Evolutionary conservation across 2,797 vertebrate genomes (phyloP).

Genomic region (Microchirus variegatus): DNA sequence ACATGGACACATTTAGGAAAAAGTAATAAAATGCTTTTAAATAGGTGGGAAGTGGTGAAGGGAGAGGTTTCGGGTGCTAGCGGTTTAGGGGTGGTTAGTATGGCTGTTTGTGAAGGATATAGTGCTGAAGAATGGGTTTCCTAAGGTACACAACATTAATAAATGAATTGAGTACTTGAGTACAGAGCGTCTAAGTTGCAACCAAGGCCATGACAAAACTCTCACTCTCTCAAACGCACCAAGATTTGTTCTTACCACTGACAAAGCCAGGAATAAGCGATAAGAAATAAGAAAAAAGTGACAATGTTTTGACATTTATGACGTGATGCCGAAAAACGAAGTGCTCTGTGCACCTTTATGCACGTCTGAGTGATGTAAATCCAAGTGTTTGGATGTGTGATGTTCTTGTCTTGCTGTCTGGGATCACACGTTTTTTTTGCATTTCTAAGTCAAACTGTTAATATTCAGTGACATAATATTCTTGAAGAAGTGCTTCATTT

Average conservation of each 20-base stretch:
- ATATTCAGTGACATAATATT: too few species aligned
- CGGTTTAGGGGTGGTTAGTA: background rate
- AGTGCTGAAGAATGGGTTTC: too few species aligned
- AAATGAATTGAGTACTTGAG: too few species aligned
- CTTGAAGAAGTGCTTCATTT: too few species aligned
- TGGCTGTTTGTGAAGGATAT: background rate
- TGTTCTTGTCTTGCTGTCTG: conserved; percentile 7
- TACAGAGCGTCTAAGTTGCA: too few species aligned
- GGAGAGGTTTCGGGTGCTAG: background rate
- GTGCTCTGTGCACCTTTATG: conserved; percentile 34
- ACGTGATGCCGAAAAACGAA: conserved; percentile 24
- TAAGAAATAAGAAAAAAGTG: too few species aligned
- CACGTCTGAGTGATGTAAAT: conserved; percentile 19
- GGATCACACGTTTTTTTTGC: background rate
- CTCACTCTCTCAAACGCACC: too few species aligned
- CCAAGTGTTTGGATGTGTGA: conserved; percentile 11
- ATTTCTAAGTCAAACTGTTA: too few species aligned
- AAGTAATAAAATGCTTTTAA: background rate
- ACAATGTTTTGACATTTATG: conserved; percentile 54
- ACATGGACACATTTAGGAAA: background rate
- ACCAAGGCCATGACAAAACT: too few species aligned
- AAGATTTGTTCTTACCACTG: too few species aligned
- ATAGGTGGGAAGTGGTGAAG: background rate
- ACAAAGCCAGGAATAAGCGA: too few species aligned
- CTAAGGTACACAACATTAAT: too few species aligned